Evolutionary conservation across 2,797 vertebrate species (phyloP).

Genomic region (Phaenicophaeus curvirostris): DNA sequence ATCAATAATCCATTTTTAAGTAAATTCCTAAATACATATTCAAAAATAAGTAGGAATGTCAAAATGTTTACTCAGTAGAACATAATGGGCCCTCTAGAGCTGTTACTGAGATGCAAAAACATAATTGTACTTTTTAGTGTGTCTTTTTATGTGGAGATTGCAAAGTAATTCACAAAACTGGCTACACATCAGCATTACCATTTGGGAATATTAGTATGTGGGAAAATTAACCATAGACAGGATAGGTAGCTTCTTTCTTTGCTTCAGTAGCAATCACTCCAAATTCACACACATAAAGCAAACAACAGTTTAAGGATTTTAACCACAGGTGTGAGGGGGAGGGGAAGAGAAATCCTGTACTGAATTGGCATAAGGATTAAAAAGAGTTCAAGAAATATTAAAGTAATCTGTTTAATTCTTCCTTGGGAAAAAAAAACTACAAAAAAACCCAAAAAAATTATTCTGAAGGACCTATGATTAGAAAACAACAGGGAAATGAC

Average conservation of each 20-base stretch:
- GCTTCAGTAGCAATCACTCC: not conserved
- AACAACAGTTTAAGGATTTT: not conserved
- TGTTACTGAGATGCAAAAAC: not conserved
- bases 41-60: not conserved
- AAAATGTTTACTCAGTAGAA: conserved; percentile 10
- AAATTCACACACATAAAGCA: not conserved
- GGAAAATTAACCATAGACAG: not conserved
- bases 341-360: too few relatives aligned
- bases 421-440: not conserved
- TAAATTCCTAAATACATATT: not conserved
- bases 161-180: not conserved
- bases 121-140: not conserved
- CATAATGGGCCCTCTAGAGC: not conserved
- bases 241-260: not conserved
- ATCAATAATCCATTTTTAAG: conserved; percentile 18
- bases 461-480: not conserved
- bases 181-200: not conserved
- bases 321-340: too few relatives aligned
- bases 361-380: not conserved
- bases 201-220: not conserved
- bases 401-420: not conserved
- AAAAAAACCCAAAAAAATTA: not conserved
- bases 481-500: not conserved
- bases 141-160: not conserved
- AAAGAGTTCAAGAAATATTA: not conserved